Conservation (phyloP, 30 jellyfish, hydroid and myxozoan genomes). For the Cassiopea andromeda region DNA sequence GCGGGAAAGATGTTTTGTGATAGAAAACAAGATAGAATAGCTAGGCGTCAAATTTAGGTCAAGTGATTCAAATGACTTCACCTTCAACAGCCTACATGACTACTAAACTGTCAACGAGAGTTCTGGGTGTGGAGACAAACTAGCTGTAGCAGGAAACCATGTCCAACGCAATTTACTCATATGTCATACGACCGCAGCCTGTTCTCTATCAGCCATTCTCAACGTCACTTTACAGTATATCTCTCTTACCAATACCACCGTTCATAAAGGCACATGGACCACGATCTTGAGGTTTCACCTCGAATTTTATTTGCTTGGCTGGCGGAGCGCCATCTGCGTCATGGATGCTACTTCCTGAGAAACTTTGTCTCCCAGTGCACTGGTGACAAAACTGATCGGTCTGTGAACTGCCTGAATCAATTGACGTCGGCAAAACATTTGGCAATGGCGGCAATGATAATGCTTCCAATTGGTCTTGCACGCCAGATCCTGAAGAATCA, state of each 20-base stretch:
- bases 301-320: slow-evolving; percentile 46
- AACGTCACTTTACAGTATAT: not conserved
- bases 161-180: too few relatives aligned
- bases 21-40: too few relatives aligned
- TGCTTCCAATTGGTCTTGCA: slow-evolving; percentile 97
- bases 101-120: too few relatives aligned
- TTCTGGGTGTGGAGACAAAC: too few relatives aligned
- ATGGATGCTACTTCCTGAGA: not conserved
- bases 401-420: slow-evolving; percentile 46
- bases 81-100: too few relatives aligned
- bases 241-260: slow-evolving; percentile 34
- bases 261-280: slow-evolving; percentile 26
- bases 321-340: slow-evolving; percentile 52
- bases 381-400: slow-evolving; percentile 27
- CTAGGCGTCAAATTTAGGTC: too few relatives aligned
- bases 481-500: slow-evolving; percentile 88
- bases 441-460: slow-evolving; percentile 64
- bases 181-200: too few relatives aligned
- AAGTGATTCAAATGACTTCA: too few relatives aligned
- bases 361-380: slow-evolving; percentile 31
- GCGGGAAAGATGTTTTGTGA: too few relatives aligned
- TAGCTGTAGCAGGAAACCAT: too few relatives aligned
- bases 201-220: not conserved
- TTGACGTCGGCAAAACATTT: slow-evolving; percentile 22
- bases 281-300: slow-evolving; percentile 42